These are phyloP conservation scores for Cryptotis parvus DNA, from an alignment of 2,113 vertebrate genomes.

Conservation along the genomic window DNA sequence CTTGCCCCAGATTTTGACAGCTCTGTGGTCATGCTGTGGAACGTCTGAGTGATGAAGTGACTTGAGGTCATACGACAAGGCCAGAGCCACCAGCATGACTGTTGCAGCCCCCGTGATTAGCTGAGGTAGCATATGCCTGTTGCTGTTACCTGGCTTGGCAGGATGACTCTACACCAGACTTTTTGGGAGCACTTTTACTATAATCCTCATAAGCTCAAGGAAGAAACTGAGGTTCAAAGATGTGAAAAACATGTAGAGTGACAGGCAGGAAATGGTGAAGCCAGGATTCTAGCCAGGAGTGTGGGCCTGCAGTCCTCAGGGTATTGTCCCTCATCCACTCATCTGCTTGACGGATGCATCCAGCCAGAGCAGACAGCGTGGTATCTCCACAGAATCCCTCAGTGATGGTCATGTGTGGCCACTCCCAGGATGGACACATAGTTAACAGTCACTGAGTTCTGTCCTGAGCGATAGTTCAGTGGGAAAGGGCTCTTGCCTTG, in stretches of 20 bases:
- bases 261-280: neutral
- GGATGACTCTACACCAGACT: neutral
- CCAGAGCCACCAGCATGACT: neutral
- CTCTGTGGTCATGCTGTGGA: neutral
- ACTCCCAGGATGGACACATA: neutral
- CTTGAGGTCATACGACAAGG: neutral
- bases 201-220: neutral
- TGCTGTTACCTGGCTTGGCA: neutral
- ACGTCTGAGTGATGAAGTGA: neutral
- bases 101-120: neutral
- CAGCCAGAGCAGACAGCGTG: neutral
- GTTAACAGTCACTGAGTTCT: neutral
- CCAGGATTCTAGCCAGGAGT: neutral
- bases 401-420: neutral
- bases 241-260: neutral
- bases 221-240: slow-evolving; percentile 26
- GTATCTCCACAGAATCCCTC: neutral
- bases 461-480: too few relatives aligned
- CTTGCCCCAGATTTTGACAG: neutral
- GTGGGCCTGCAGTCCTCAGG: neutral
- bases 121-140: slow-evolving; percentile 19
- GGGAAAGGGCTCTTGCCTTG: too few relatives aligned
- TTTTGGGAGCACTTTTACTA: neutral
- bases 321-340: neutral
- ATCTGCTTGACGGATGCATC: neutral